Evolutionary conservation across 2,113 vertebrate species (phyloP).

Genomic region (Mirza zaza): DNA sequence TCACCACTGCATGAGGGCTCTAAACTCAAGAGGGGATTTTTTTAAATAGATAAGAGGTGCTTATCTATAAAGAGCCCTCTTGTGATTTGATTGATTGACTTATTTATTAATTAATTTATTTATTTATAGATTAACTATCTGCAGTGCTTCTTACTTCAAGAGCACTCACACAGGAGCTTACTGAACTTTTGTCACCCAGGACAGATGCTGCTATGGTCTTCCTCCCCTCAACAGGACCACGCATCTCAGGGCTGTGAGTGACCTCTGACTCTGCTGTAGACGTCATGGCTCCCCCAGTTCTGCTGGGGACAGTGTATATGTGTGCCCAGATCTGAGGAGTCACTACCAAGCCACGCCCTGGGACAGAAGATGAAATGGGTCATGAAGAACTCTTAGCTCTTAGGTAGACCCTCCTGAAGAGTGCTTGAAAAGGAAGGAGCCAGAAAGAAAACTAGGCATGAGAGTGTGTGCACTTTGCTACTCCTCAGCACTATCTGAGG

Average conservation of each 20-base stretch:
- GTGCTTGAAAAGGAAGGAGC: neutral
- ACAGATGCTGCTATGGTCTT: slow-evolving; percentile 10
- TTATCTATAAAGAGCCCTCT: slow-evolving; percentile 59
- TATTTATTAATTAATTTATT: slow-evolving; percentile 62
- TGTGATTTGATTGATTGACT: neutral
- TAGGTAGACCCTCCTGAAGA: neutral
- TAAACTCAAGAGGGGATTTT: slow-evolving; percentile 27
- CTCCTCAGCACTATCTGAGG: neutral
- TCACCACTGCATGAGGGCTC: slow-evolving; percentile 45
- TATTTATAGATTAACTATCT: slow-evolving; percentile 53
- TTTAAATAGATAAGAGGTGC: slow-evolving; percentile 55
- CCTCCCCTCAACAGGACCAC: neutral
- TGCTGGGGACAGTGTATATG: neutral
- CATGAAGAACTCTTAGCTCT: neutral
- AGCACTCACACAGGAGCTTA: slow-evolving; percentile 50
- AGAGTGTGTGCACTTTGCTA: neutral
- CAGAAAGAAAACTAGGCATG: neutral
- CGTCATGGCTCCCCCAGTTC: neutral
- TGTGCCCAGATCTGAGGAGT: neutral
- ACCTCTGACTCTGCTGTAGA: neutral
- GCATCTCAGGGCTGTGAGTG: slow-evolving; percentile 52
- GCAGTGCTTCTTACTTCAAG: slow-evolving; percentile 41
- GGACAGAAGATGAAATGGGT: neutral
- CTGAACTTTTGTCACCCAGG: slow-evolving; percentile 22
- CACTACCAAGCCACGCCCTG: neutral